Conservation (phyloP, 2,888 invertebrate genomes). For the Geotrupes spiniger region DNA sequence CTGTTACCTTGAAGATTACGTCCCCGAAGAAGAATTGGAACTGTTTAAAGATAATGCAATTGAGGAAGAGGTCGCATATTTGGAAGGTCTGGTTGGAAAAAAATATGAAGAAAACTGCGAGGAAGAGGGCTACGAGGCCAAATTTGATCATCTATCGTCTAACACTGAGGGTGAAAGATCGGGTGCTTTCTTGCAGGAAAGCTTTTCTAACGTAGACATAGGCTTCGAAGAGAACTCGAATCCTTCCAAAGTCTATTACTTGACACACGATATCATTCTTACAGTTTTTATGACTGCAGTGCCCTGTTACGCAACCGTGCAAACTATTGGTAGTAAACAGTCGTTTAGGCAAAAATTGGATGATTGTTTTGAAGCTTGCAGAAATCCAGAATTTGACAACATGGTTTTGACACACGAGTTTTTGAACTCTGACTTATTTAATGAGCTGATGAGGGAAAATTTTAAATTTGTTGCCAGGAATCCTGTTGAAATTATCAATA, state of each 20-base stretch:
- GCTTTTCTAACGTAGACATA: constrained; percentile 28
- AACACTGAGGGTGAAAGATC: constrained; percentile 1
- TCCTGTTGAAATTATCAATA: constrained; percentile 29
- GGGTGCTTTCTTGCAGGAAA: constrained; percentile 16
- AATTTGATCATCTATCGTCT: constrained; percentile 8
- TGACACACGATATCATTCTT: constrained; percentile 38
- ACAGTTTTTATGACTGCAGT: constrained; percentile 37
- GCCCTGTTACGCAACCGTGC: constrained; percentile 40
- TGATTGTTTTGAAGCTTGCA: constrained; percentile 35
- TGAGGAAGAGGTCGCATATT: constrained; percentile 9
- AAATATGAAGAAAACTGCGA: constrained; percentile 10
- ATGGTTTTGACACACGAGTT: constrained; percentile 41
- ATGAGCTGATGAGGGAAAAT: constrained; percentile 31
- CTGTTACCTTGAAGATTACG: constrained; percentile 31
- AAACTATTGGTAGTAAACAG: constrained; percentile 32
- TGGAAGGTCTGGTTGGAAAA: constrained; percentile 10
- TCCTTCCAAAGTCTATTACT: constrained; percentile 30
- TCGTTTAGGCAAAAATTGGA: constrained; percentile 40
- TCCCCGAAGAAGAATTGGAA: not conserved
- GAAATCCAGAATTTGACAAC: constrained; percentile 36
- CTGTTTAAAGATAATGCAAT: not conserved
- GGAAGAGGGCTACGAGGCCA: constrained; percentile 18
- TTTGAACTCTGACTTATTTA: constrained; percentile 35
- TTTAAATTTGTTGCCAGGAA: constrained; percentile 36
- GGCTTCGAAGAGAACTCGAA: not conserved